These are phyloP conservation scores for Lampris incognitus DNA, from an alignment of 2,113 vertebrate species.

Conservation along the genomic window DNA sequence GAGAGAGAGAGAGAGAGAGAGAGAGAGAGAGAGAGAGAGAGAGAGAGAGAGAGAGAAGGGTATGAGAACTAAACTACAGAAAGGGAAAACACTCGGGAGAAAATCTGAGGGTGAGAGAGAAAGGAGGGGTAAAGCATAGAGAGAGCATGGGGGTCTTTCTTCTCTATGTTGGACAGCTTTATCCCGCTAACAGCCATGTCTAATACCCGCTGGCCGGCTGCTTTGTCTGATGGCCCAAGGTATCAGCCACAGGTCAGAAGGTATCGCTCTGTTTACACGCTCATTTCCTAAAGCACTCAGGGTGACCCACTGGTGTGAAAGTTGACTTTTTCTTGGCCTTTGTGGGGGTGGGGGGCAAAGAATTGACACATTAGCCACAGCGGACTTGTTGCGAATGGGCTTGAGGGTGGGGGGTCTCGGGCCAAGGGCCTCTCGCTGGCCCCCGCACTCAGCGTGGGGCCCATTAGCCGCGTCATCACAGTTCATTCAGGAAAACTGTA, in stretches of 20 bases:
- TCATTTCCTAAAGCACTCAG: constrained; percentile 93
- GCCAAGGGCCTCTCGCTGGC: constrained; percentile 56
- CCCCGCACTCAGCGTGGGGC: constrained; percentile 80
- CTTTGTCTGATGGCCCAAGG: constrained; percentile 89
- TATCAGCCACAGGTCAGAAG: constrained; percentile 95
- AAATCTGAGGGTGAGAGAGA: background rate
- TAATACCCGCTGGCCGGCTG: constrained; percentile 86
- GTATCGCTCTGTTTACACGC: constrained; percentile 95
- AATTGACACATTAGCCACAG: constrained; percentile 93
- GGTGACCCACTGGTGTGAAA: constrained; percentile 88
- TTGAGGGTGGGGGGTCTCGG: constrained; percentile 88
- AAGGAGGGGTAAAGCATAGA: background rate
- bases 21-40: background rate
- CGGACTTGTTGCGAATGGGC: constrained; percentile 88
- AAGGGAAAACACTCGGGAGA: background rate
- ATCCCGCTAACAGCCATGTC: constrained; percentile 93
- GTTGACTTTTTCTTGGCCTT: constrained; percentile 89
- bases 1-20: background rate
- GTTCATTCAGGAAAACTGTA: constrained; percentile 91
- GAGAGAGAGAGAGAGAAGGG: constrained; percentile 4
- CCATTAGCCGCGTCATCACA: constrained; percentile 88
- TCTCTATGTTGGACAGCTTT: constrained; percentile 81
- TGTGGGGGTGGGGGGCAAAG: constrained; percentile 77
- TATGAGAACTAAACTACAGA: too few relatives aligned
- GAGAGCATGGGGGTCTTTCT: constrained; percentile 60